These are phyloP conservation scores for Leucophora obtusa DNA, from an alignment of 2,888 invertebrate genomes.

Conservation along the genomic window DNA sequence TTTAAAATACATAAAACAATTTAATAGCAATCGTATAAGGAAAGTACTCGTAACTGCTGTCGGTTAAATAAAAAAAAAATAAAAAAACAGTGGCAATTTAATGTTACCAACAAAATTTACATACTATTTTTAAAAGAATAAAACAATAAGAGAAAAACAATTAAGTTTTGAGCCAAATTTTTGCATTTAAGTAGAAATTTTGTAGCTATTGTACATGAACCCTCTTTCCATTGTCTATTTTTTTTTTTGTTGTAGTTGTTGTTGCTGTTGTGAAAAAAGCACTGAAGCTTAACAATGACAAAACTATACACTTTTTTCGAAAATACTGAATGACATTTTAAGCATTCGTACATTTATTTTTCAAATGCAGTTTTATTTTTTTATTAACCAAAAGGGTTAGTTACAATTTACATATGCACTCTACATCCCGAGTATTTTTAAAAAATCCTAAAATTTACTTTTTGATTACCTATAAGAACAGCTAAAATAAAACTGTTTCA, in stretches of 20 bases:
- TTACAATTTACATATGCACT: slow-evolving; percentile 2
- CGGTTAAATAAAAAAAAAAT: not conserved
- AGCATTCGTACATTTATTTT: slow-evolving; percentile 41
- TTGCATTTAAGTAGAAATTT: slow-evolving; percentile 41
- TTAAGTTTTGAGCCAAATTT: slow-evolving; percentile 50
- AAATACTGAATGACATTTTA: slow-evolving; percentile 61
- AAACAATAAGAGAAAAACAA: slow-evolving; percentile 35
- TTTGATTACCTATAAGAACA: too few species aligned
- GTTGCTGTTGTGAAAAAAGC: slow-evolving; percentile 40
- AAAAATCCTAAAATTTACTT: too few species aligned
- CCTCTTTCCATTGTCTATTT: slow-evolving; percentile 18
- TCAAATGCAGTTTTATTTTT: not conserved
- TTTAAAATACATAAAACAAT: slow-evolving; percentile 43
- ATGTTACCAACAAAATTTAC: not conserved
- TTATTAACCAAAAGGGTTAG: slow-evolving; percentile 19
- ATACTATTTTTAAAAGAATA: slow-evolving; percentile 2
- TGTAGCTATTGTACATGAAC: slow-evolving; percentile 8
- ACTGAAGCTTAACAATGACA: slow-evolving; percentile 58
- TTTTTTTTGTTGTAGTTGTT: slow-evolving; percentile 18
- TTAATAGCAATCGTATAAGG: slow-evolving; percentile 7
- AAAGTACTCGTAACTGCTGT: not conserved
- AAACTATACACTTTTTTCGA: slow-evolving; percentile 25
- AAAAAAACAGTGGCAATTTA: slow-evolving; percentile 1
- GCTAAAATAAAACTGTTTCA: too few species aligned
- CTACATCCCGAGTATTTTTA: slow-evolving; percentile 23